These are phyloP conservation scores for Ceratitis capitata DNA, from an alignment of 1,140 invertebrate species.

Conservation along the genomic window DNA sequence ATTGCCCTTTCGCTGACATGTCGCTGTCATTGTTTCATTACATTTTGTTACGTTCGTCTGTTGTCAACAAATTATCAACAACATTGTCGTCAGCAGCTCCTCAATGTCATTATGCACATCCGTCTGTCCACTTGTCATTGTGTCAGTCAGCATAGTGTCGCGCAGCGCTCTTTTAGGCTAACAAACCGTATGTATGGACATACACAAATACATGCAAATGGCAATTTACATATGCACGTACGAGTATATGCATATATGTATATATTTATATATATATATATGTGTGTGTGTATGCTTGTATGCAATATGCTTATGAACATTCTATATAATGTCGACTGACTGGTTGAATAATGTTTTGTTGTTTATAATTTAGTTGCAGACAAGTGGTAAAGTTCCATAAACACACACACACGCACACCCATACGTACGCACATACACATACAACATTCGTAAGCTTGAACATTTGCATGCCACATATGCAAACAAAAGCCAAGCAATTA, in stretches of 20 bases:
- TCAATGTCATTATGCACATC: slow-evolving; percentile 32
- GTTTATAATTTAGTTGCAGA: slow-evolving; percentile 36
- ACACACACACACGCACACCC: not conserved
- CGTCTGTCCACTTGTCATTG: slow-evolving; percentile 20
- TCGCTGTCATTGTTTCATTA: not conserved
- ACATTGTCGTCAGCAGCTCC: slow-evolving; percentile 1
- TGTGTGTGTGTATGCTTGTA: not conserved
- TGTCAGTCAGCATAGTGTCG: not conserved
- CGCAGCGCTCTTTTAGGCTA: slow-evolving; percentile 10
- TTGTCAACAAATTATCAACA: not conserved
- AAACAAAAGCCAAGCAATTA: slow-evolving; percentile 38
- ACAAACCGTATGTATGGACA: not conserved
- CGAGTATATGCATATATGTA: too few relatives aligned
- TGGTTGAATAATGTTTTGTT: not conserved
- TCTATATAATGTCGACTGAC: too few relatives aligned
- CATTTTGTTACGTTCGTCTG: too few relatives aligned
- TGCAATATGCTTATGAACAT: not conserved
- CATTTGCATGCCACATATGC: not conserved
- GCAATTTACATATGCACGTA: not conserved
- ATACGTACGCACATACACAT: too few relatives aligned
- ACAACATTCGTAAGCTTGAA: too few relatives aligned
- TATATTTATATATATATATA: not conserved
- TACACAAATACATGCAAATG: not conserved
- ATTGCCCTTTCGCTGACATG: not conserved
- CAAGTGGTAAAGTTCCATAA: not conserved